Evolutionary conservation across 1,140 invertebrate species (phyloP), one percentile per base, ranked within the genome.

Genomic region (Bombus pascuorum): DNA sequence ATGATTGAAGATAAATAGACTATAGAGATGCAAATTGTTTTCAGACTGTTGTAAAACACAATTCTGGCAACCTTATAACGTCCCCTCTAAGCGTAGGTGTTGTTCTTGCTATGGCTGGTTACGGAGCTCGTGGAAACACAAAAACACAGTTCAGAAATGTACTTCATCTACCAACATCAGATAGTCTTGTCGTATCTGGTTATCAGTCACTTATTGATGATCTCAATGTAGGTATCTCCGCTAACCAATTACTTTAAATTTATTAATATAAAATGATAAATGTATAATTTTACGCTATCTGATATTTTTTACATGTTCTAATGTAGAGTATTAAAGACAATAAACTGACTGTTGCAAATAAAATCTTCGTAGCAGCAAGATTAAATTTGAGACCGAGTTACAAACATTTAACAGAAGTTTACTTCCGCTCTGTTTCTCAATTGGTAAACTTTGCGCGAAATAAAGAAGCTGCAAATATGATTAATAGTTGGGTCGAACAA

Each of bases 401-500:
- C 42, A 77, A 86, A 28, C 28, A 86, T 32, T 28, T 92, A 3
- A 90, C 92, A 0, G 59, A 86, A 68, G 79, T 82, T 4, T 53
- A 76, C 6, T 95, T 93, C 34, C 34, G 34, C 68, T 93, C 94
- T 32, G 78, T 18, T 9, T 80, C 70, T 25, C 12, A 81, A 77
- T 85, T 9, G 12, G 81, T 96, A 0, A 87, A 96, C 76, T 96
- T 96, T 81, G 15, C 2, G 0, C 68, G 93, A 71, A 83, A 87
- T 1, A 0, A 32, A 0, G 83, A 91, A 15, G 91, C 93, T 34
- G 92, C 95, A 5, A 90, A 94, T 53, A 89, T 47, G 0, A 96
- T 97, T 57, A 97, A 97, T 79, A 65, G 87, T 3, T 97, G 96
- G 96, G 95, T 96, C 47, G 92, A 95, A 42, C 1, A 18, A 53